A percentile compares a stretch with the other conserved stretches of the same genome.
phyloP scores from a whole-genome alignment of 1,140 invertebrate genomes.

The Diachasmimorpha longicaudata region DNA sequence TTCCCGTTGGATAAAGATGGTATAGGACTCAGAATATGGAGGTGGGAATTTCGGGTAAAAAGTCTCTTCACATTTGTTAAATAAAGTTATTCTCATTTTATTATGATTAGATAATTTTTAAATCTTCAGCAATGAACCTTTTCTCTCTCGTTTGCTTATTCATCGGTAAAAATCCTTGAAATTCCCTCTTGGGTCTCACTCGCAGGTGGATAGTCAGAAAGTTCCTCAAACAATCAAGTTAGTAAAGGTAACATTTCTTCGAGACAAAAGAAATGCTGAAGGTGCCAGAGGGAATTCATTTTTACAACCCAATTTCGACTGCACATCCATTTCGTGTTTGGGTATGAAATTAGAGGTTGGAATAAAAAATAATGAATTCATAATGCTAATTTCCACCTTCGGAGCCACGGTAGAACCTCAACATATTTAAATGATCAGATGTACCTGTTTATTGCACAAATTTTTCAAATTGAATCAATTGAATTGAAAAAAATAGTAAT shows the following conservation, averaged over 20 bases:
- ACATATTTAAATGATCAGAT: no score
- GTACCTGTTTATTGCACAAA: no score
- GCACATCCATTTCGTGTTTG: slow-evolving; percentile 11
- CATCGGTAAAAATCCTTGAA: background rate
- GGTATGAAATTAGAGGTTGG: background rate
- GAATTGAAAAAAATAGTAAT: background rate
- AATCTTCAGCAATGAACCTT: no score
- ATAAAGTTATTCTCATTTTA: no score
- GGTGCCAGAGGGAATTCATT: slow-evolving; percentile 4
- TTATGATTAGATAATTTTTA: no score
- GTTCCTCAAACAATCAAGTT: slow-evolving; percentile 16
- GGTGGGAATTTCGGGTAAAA: no score
- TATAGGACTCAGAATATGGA: no score
- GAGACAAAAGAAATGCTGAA: background rate
- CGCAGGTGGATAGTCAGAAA: background rate
- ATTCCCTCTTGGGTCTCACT: background rate
- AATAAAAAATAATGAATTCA: background rate
- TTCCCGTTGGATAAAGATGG: no score
- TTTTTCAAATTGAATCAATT: background rate
- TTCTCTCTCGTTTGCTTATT: no score
- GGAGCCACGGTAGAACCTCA: background rate
- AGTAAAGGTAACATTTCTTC: background rate
- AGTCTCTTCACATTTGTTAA: no score
- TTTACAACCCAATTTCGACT: slow-evolving; percentile 24
- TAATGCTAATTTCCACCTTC: background rate